Conservation (phyloP, 2,797 vertebrate species). For the Garrulus glandarius region DNA sequence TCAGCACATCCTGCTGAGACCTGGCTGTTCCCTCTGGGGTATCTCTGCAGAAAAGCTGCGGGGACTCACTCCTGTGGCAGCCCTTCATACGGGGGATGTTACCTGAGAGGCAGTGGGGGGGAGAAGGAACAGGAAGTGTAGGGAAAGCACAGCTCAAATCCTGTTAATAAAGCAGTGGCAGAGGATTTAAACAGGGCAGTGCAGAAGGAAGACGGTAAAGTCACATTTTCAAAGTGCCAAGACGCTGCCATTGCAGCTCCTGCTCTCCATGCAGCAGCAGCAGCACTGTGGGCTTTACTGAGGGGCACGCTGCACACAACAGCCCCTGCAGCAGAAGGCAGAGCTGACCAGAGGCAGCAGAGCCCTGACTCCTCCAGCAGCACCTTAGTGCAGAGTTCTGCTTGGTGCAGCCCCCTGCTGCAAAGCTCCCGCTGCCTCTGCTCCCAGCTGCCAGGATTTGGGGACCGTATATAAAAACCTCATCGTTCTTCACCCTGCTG, state of each 20-base stretch:
- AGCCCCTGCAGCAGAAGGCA: neutral
- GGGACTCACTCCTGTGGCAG: neutral
- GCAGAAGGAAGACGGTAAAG: neutral
- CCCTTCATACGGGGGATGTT: accelerated
- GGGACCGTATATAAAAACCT: accelerated
- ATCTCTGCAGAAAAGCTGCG: neutral
- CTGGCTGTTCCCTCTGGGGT: neutral
- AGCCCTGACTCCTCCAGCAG: neutral
- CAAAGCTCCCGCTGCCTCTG: neutral
- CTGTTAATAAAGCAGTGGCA: neutral
- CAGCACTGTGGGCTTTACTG: neutral
- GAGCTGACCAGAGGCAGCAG: neutral
- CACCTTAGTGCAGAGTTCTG: neutral
- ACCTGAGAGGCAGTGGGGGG: neutral
- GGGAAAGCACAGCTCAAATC: neutral
- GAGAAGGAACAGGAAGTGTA: neutral
- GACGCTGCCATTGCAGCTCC: neutral
- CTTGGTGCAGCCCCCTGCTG: neutral
- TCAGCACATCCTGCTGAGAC: neutral
- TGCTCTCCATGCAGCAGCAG: neutral
- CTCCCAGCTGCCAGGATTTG: neutral
- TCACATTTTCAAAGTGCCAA: neutral
- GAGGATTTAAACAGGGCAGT: neutral
- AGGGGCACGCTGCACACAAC: neutral
- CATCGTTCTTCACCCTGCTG: neutral